Evolutionary conservation across 1,140 invertebrate genomes (phyloP).

Genomic region (Hycleus cichorii): DNA sequence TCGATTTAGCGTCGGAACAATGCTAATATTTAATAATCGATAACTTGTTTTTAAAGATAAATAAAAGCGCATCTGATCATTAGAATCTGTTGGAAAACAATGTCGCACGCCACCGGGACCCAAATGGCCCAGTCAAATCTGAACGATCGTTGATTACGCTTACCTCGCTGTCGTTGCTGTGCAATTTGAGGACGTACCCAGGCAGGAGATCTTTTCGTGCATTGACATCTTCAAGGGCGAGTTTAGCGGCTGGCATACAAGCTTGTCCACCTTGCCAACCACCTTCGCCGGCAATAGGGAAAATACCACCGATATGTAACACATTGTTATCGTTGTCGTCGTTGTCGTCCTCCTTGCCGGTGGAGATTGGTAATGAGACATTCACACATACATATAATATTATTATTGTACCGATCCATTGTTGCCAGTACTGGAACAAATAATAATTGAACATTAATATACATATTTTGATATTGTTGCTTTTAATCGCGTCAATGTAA

Average conservation of each 20-base stretch:
- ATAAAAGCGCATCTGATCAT: no score
- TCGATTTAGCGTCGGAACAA: background rate
- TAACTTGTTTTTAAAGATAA: no score
- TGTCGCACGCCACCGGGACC: no score
- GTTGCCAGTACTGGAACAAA: slow-evolving; percentile 37
- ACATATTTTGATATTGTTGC: no score
- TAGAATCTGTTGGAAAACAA: no score
- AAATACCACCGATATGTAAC: slow-evolving; percentile 95
- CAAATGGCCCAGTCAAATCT: slow-evolving; percentile 7
- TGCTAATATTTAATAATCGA: background rate
- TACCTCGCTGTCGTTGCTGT: slow-evolving; percentile 97
- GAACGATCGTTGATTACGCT: no score
- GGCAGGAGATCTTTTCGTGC: slow-evolving; percentile 78
- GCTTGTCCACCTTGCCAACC: slow-evolving; percentile 94
- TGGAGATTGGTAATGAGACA: slow-evolving; percentile 11
- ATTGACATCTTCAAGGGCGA: slow-evolving; percentile 96
- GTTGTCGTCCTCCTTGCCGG: no score
- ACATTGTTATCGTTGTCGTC: slow-evolving; percentile 54
- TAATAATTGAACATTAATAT: background rate
- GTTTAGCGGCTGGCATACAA: slow-evolving; percentile 88
- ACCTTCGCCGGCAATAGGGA: slow-evolving; percentile 90
- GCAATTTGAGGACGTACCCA: slow-evolving; percentile 84
- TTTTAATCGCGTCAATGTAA: no score
- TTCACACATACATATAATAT: slow-evolving; percentile 22
- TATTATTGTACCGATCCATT: slow-evolving; percentile 35